Percentiles rank a stretch among this genome's conserved stretches.
Evolutionary conservation across 2,797 vertebrate species (phyloP).

Genomic region (Sparidentex hasta): DNA sequence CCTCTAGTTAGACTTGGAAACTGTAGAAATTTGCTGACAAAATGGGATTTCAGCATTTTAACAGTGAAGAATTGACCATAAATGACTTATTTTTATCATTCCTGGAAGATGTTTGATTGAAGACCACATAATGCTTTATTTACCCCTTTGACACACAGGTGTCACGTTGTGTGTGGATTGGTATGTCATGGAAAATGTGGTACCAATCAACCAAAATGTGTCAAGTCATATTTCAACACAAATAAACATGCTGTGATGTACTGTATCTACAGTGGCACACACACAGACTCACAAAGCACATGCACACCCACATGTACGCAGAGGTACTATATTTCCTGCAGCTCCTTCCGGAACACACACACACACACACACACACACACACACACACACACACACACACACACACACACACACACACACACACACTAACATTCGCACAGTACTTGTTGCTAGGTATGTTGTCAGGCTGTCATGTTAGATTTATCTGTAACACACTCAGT

Average conservation of each 20-base stretch:
- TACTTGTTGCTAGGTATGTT: background rate
- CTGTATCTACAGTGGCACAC: background rate
- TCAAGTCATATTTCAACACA: background rate
- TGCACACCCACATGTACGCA: background rate
- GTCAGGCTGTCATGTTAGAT: slow-evolving; percentile 31
- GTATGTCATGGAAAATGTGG: background rate
- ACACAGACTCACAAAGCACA: background rate
- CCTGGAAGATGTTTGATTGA: background rate
- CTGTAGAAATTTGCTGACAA: too few species aligned
- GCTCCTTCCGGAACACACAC: background rate
- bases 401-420: slow-evolving; percentile 7
- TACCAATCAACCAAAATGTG: background rate
- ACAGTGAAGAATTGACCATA: background rate
- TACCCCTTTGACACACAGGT: background rate
- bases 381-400: slow-evolving; percentile 10
- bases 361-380: background rate
- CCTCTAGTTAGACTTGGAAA: too few species aligned
- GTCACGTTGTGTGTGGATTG: background rate
- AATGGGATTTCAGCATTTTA: background rate
- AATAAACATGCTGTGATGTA: background rate
- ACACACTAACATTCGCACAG: too few species aligned
- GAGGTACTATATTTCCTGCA: slow-evolving; percentile 2
- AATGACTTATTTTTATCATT: background rate
- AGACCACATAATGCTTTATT: background rate
- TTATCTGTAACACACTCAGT: slow-evolving; percentile 30